Percentiles rank a stretch among this genome's conserved stretches.
Conservation (phyloP, 2,888 invertebrate species). For the Sesia apiformis region DNA sequence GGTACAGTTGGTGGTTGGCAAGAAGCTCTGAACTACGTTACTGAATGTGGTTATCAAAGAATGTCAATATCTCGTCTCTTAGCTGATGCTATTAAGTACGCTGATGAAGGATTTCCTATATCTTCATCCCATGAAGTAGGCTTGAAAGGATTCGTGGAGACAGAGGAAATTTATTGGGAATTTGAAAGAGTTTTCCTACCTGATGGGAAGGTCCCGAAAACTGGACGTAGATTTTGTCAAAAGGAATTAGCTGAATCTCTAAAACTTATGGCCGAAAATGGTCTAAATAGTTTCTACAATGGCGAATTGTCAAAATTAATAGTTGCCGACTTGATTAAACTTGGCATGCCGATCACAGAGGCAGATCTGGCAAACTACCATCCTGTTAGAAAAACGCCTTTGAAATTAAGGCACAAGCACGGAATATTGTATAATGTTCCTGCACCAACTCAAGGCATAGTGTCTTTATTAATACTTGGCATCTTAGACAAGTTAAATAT, state of each 20-base stretch:
- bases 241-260: conserved; percentile 44
- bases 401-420: conserved; percentile 37
- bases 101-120: conserved; percentile 49
- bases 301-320: conserved; percentile 48
- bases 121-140: conserved; percentile 24
- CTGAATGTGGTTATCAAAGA: conserved; percentile 47
- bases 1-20: conserved; percentile 61
- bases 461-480: conserved; percentile 48
- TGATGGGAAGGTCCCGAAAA: conserved; percentile 28
- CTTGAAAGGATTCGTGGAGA: conserved; percentile 10
- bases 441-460: conserved; percentile 61
- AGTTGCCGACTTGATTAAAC: conserved; percentile 36
- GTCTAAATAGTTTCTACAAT: conserved; percentile 49
- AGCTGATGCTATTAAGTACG: conserved; percentile 51
- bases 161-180: conserved; percentile 14
- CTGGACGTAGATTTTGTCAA: conserved; percentile 43
- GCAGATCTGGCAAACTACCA: conserved; percentile 45
- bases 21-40: conserved; percentile 51
- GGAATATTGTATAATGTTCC: conserved; percentile 53
- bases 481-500: conserved; percentile 47
- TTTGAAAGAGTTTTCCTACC: conserved; percentile 35
- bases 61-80: conserved; percentile 36
- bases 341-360: conserved; percentile 51
- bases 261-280: conserved; percentile 35
- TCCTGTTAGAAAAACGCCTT: conserved; percentile 40